A percentile compares a stretch with the other conserved stretches of the same genome.
phyloP scores from a whole-genome alignment of 2,113 vertebrate species.

The Rhabdornis inornatus region DNA sequence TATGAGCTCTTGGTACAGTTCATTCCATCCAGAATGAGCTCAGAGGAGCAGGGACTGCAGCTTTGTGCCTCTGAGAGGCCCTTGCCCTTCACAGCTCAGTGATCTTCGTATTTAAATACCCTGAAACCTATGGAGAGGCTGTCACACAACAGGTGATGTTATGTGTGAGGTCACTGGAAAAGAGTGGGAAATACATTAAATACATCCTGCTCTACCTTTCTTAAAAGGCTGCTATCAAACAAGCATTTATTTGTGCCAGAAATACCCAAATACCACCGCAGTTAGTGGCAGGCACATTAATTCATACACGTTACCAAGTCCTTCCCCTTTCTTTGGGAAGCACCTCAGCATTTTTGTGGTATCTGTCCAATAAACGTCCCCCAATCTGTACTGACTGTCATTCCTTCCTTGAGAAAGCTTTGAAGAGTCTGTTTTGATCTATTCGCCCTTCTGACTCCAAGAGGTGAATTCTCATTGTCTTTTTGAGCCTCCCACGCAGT shows the following conservation, averaged over 20 bases:
- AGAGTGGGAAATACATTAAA: not conserved
- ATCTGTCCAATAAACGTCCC: fast-evolving
- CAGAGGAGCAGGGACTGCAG: not conserved
- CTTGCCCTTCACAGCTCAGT: not conserved
- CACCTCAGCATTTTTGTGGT: not conserved
- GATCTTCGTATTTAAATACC: not conserved
- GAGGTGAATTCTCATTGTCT: not conserved
- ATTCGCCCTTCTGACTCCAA: not conserved
- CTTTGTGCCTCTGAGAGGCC: not conserved
- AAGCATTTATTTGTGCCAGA: not conserved
- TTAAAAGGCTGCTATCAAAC: not conserved
- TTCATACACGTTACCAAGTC: fast-evolving
- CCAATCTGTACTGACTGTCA: fast-evolving
- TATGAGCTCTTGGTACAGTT: not conserved
- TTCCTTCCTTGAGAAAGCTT: not conserved
- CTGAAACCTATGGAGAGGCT: not conserved
- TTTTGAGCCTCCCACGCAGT: not conserved
- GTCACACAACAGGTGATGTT: not conserved
- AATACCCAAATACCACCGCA: not conserved
- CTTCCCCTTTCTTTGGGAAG: not conserved
- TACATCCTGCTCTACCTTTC: not conserved
- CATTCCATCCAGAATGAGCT: not conserved
- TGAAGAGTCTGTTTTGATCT: not conserved
- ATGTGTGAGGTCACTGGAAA: not conserved
- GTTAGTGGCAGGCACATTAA: not conserved